Evolutionary conservation across 2,888 invertebrate genomes (phyloP).

Genomic region (Allygus modestus): DNA sequence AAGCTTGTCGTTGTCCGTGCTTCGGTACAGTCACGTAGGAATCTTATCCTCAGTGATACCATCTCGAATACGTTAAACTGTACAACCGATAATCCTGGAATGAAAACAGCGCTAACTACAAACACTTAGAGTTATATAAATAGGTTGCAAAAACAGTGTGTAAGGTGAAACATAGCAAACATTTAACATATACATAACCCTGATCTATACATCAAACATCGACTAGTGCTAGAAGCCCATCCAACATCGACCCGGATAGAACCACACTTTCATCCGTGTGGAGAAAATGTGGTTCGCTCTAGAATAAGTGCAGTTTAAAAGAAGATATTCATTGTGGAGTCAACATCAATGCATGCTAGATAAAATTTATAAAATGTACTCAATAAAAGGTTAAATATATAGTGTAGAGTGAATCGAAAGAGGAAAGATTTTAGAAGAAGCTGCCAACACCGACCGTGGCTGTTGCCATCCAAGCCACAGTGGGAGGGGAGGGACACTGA

Average conservation of each 20-base stretch:
- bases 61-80: background rate
- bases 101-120: slow-evolving; percentile 23
- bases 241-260: slow-evolving; percentile 47
- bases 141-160: slow-evolving; percentile 70
- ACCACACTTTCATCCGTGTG: slow-evolving; percentile 24
- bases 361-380: slow-evolving; percentile 34
- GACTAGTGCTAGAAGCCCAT: slow-evolving; percentile 60
- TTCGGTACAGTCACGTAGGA: no score
- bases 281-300: slow-evolving; percentile 50
- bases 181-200: slow-evolving; percentile 48
- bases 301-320: slow-evolving; percentile 24
- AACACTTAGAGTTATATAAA: slow-evolving; percentile 3
- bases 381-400: background rate
- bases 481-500: slow-evolving; percentile 27
- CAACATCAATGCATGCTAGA: slow-evolving; percentile 50
- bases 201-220: slow-evolving; percentile 54
- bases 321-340: slow-evolving; percentile 29
- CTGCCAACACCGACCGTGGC: slow-evolving; percentile 25
- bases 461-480: slow-evolving; percentile 17
- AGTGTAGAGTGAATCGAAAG: slow-evolving; percentile 10
- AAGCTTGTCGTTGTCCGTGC: no score
- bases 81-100: slow-evolving; percentile 6
- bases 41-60: no score
- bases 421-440: slow-evolving; percentile 32
- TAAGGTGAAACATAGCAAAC: slow-evolving; percentile 56